Conservation (phyloP, 2,888 invertebrate species). For the Rotaria macrura region DNA sequence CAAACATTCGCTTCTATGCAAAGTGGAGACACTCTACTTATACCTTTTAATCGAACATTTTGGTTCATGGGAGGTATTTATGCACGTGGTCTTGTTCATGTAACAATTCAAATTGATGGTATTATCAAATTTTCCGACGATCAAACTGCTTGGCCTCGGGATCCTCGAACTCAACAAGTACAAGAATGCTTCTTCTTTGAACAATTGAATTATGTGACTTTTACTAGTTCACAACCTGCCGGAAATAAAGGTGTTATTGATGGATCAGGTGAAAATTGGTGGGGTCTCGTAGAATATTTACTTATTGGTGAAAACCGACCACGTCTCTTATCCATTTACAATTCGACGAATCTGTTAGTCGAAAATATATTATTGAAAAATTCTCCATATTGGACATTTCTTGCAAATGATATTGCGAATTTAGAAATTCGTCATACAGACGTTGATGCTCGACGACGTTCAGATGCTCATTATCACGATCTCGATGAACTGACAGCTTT, state of each 20-base stretch:
- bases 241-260: not conserved
- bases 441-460: not conserved
- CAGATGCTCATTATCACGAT: not conserved
- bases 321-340: not conserved
- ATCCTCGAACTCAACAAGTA: not conserved
- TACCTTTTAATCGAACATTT: not conserved
- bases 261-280: not conserved
- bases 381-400: not conserved
- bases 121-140: not conserved
- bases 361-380: conserved; percentile 1
- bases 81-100: not conserved
- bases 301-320: not conserved
- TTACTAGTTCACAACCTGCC: not conserved
- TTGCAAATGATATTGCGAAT: not conserved
- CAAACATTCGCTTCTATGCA: not conserved
- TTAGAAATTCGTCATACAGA: not conserved
- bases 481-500: not conserved
- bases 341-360: not conserved
- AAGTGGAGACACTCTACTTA: not conserved
- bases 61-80: not conserved
- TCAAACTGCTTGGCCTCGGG: not conserved
- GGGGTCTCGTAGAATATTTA: not conserved
- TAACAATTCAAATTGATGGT: not conserved
- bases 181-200: not conserved
- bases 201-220: not conserved